phyloP scores from a whole-genome alignment of 2,797 vertebrate species.

The Danio jaintianensis region DNA sequence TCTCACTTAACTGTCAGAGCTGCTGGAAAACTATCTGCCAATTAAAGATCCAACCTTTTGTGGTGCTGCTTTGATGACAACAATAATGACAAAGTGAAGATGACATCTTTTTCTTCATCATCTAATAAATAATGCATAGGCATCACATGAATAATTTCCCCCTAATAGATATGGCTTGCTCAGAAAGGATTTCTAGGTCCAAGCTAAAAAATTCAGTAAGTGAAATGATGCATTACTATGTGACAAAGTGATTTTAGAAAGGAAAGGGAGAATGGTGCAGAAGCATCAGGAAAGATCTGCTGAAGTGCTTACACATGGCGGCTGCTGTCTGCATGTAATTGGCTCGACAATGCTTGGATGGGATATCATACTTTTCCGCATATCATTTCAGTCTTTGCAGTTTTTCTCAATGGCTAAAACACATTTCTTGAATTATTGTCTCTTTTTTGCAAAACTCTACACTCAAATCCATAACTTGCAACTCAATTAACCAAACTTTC shows the following conservation, averaged over 20 bases:
- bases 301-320: background rate
- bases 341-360: background rate
- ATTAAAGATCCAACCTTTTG: constrained; percentile 49
- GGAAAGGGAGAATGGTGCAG: constrained; percentile 72
- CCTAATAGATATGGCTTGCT: constrained; percentile 85
- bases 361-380: constrained; percentile 20
- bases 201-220: constrained; percentile 84
- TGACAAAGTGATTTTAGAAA: constrained; percentile 84
- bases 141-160: constrained; percentile 83
- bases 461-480: too few relatives aligned
- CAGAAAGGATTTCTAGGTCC: constrained; percentile 82
- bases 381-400: constrained; percentile 12
- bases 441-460: too few relatives aligned
- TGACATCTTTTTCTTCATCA: constrained; percentile 79
- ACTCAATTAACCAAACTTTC: too few relatives aligned
- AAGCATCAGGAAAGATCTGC: constrained; percentile 65
- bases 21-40: constrained; percentile 29
- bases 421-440: too few relatives aligned
- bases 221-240: constrained; percentile 84
- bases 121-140: constrained; percentile 80
- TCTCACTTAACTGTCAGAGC: constrained; percentile 58
- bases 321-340: constrained; percentile 26
- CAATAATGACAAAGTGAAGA: constrained; percentile 69
- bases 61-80: constrained; percentile 63
- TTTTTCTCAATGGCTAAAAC: too few relatives aligned